These are phyloP conservation scores for Poeciliopsis turneri DNA, from an alignment of 2,797 vertebrate genomes.

Conservation along the genomic window DNA sequence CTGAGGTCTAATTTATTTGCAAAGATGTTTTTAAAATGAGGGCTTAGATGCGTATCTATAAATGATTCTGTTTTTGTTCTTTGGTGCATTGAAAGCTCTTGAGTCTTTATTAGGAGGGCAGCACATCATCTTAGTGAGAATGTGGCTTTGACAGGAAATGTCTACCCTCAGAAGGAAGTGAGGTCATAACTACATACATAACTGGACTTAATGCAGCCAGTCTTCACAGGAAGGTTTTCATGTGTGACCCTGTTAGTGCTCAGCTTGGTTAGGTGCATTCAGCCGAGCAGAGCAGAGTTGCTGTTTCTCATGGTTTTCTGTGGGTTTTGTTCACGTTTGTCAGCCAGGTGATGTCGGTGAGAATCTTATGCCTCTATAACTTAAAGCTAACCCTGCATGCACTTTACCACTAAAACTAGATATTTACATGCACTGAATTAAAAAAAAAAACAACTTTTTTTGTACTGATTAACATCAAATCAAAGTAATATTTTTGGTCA, in stretches of 20 bases:
- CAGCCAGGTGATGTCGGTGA: not conserved
- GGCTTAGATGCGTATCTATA: not conserved
- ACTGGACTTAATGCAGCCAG: not conserved
- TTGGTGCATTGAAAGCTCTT: not conserved
- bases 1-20: not conserved
- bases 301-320: not conserved
- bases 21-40: not conserved
- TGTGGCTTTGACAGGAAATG: constrained; percentile 38
- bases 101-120: not conserved
- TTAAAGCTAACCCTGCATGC: not conserved
- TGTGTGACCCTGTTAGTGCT: not conserved
- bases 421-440: not conserved
- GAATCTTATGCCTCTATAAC: not conserved
- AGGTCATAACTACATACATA: constrained; percentile 19
- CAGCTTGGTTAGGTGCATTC: not conserved
- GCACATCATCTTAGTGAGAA: constrained; percentile 8
- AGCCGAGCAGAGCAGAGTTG: not conserved
- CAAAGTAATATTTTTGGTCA: not conserved
- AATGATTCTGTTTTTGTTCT: not conserved
- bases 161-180: constrained; percentile 26
- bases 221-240: not conserved
- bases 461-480: too few relatives aligned
- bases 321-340: not conserved
- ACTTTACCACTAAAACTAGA: not conserved
- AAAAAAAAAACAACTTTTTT: not conserved